Percentiles rank a stretch among this genome's conserved stretches.
phyloP scores from a whole-genome alignment of 2,797 vertebrate species.

The Semotilus atromaculatus region DNA sequence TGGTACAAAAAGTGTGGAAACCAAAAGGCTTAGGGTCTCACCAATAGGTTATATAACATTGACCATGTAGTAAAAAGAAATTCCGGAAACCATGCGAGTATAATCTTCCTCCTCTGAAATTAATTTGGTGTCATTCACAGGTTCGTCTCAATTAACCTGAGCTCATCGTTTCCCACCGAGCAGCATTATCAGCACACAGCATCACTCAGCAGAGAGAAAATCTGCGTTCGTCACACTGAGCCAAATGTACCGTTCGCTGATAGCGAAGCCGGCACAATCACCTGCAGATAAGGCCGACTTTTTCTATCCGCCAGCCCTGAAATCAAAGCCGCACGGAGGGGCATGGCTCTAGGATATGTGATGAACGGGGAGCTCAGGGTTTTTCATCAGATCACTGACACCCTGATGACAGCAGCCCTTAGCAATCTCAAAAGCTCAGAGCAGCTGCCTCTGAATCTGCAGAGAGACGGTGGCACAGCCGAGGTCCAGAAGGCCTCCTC shows the following conservation, averaged over 20 bases:
- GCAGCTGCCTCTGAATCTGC: constrained; percentile 64
- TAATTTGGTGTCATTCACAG: not conserved
- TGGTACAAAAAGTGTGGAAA: constrained; percentile 27
- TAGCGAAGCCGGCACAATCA: constrained; percentile 53
- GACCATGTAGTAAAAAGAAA: constrained; percentile 29
- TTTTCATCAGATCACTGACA: constrained; percentile 70
- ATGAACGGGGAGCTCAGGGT: constrained; percentile 45
- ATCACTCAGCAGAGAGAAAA: constrained; percentile 38
- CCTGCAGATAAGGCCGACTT: constrained; percentile 63
- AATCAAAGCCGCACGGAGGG: constrained; percentile 56
- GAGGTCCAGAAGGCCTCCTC: constrained; percentile 58
- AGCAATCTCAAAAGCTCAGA: constrained; percentile 61
- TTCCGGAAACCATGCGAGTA: not conserved
- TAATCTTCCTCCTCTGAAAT: not conserved
- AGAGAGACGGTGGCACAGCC: constrained; percentile 29
- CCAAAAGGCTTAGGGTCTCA: too few relatives aligned
- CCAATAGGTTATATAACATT: too few relatives aligned
- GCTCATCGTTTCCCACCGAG: constrained; percentile 44
- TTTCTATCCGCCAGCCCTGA: constrained; percentile 52
- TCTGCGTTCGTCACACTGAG: constrained; percentile 31
- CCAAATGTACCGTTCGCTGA: constrained; percentile 43
- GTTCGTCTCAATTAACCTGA: constrained; percentile 57
- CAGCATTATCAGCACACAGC: constrained; percentile 48
- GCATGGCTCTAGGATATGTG: constrained; percentile 47
- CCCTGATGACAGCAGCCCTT: constrained; percentile 71